Base-by-base conservation (phyloP, 2,113 vertebrate species). In the Laticauda laticaudata region DNA sequence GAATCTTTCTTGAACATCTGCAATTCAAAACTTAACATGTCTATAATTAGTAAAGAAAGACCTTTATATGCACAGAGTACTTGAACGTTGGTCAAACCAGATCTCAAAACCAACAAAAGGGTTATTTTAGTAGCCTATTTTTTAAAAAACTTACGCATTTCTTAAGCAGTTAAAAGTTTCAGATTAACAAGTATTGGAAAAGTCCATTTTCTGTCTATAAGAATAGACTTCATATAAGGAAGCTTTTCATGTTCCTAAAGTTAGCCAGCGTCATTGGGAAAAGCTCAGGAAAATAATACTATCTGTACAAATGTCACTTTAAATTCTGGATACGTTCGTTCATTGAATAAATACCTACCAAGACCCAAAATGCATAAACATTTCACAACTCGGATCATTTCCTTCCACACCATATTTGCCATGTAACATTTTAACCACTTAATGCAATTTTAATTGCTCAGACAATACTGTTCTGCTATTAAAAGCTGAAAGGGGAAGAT, bases 41-140 rank as follows among this genome's bases (percentile, higher is more conserved):
- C 90, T 29, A 69, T 26, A 86, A 75, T 69, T 91, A 88, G 43
- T 6, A 0, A 86, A 51, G 39, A 45, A 91, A 86, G 55, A 51
- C 2, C 2, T 0, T 51, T 34, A 55, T 48, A 51, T 6, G 2
- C 2, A 0, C 0, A 24, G 57, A 34, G 10, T 24, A 15, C 21
- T 43, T 55, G 14, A 87, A 92, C 3, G 6, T 87, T 24, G 4
- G 5, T n/a, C 86, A 92, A 48, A 9, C 5, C 21, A 12, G 1
- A 9, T n/a, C 57, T 20, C 18, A 53, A 29, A 90, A 15, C 24
- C 26, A 11, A 54, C 1, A 20, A 21, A 39, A 12, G 20, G 7
- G 24, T 45, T 45, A 48, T 59, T 86, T 91, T 14, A 51, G 39
- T 59, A 48, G 56, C 39, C 81, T 1, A 57, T 86, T 86, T 57